Percentiles rank a stretch among this genome's conserved stretches.
Evolutionary conservation across 2,888 invertebrate genomes (phyloP).

Genomic region (Hetaerina titia): DNA sequence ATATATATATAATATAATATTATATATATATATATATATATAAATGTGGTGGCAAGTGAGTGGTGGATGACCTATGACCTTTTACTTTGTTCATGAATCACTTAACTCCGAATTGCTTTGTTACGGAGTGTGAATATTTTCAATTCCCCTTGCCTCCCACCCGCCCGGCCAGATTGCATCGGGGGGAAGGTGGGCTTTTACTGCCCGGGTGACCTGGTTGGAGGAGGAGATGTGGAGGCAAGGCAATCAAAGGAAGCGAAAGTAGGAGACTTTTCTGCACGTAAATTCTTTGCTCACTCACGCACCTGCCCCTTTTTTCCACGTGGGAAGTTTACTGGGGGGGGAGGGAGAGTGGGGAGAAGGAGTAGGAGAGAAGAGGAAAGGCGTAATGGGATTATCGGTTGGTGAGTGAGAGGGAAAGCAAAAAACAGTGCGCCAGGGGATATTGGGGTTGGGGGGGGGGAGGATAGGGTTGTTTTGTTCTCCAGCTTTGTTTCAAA

Average conservation of each 20-base stretch:
- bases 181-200: neutral
- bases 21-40: no score
- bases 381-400: conserved; percentile 13
- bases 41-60: neutral
- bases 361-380: neutral
- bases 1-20: no score
- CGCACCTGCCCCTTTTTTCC: conserved; percentile 37
- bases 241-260: conserved; percentile 14
- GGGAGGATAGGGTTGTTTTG: neutral
- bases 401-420: neutral
- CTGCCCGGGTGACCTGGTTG: conserved; percentile 21
- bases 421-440: neutral
- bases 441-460: neutral
- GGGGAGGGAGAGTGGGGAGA: neutral
- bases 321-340: conserved; percentile 9
- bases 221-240: neutral
- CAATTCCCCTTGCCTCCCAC: neutral
- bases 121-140: no score
- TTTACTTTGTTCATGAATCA: neutral
- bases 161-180: neutral
- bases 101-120: neutral
- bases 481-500: neutral
- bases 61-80: neutral
- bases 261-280: neutral
- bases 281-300: neutral